phyloP scores from a whole-genome alignment of 2,797 vertebrate genomes.

The Myotis vivesi region DNA sequence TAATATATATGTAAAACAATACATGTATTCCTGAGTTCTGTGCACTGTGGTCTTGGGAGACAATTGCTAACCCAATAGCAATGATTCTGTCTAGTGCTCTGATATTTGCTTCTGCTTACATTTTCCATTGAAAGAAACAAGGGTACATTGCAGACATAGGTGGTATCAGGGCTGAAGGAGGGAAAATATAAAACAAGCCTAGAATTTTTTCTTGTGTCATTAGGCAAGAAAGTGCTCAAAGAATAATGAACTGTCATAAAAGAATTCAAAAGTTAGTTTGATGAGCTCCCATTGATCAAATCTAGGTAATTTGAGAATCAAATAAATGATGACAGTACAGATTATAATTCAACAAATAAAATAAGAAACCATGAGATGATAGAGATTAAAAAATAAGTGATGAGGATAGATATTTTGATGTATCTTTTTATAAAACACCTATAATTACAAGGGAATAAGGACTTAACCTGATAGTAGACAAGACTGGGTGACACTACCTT shows the following conservation, averaged over 20 bases:
- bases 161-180: neutral
- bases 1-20: neutral
- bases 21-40: neutral
- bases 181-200: neutral
- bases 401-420: neutral
- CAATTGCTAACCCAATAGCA: neutral
- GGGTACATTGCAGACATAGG: neutral
- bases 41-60: neutral
- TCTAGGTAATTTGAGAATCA: neutral
- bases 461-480: neutral
- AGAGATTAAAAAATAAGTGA: neutral
- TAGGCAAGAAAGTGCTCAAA: neutral
- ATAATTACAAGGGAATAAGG: neutral
- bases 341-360: neutral
- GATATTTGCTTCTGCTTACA: neutral
- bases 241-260: neutral
- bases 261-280: neutral
- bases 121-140: neutral
- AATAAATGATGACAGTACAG: neutral
- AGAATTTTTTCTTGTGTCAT: neutral
- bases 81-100: neutral
- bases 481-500: neutral
- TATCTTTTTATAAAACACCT: neutral
- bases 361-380: neutral
- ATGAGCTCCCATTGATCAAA: neutral